Percentiles rank a stretch among this genome's conserved stretches.
phyloP scores from a whole-genome alignment of 2,113 vertebrate species.

The Lanius ludovicianus region DNA sequence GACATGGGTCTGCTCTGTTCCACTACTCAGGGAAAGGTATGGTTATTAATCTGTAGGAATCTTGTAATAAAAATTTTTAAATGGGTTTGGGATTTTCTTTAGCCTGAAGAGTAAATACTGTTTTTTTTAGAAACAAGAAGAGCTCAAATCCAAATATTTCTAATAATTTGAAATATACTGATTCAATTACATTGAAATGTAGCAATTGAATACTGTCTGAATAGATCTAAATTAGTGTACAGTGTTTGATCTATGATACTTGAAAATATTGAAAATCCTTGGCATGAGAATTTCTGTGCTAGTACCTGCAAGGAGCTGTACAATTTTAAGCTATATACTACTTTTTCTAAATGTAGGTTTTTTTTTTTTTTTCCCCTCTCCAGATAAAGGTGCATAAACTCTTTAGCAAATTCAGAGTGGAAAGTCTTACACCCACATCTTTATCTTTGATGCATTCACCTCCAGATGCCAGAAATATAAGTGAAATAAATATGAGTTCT shows the following conservation, averaged over 20 bases:
- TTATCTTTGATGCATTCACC: constrained; percentile 83
- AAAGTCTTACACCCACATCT: constrained; percentile 74
- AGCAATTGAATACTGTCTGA: neutral
- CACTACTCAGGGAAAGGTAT: constrained; percentile 87
- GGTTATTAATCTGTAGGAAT: neutral
- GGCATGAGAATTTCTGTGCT: neutral
- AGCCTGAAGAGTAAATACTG: neutral
- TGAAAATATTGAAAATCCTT: neutral
- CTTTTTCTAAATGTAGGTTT: neutral
- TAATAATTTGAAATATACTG: neutral
- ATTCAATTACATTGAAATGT: neutral
- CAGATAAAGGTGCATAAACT: constrained; percentile 79
- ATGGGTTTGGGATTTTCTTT: neutral
- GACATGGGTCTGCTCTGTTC: constrained; percentile 76
- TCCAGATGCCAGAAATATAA: constrained; percentile 65
- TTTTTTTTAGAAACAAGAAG: neutral
- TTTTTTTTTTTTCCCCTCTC: neutral
- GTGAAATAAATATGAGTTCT: constrained; percentile 79
- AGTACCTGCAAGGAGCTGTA: neutral
- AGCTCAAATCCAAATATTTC: neutral
- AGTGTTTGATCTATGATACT: neutral
- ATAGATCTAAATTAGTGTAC: neutral
- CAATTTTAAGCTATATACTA: neutral
- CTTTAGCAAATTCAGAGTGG: constrained; percentile 76
- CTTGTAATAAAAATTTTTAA: neutral